Evolutionary conservation across 1,140 invertebrate species (phyloP).

Genomic region (Eueides isabella): DNA sequence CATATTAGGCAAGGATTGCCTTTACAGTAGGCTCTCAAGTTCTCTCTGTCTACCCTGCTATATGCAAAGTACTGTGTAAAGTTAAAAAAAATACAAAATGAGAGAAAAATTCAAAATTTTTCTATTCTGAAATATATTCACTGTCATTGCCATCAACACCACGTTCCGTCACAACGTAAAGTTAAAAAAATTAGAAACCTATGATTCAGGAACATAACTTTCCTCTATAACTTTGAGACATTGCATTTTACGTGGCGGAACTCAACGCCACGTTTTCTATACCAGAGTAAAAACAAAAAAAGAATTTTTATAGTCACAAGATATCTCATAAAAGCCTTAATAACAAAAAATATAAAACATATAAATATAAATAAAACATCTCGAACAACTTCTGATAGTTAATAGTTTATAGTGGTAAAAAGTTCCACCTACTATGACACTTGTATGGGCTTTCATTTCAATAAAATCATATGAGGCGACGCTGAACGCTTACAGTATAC

Average conservation of each 20-base stretch:
- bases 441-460: conserved; percentile 26
- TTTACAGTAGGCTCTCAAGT: too few relatives aligned
- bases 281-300: neutral
- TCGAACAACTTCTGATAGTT: neutral
- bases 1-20: too few relatives aligned
- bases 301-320: neutral
- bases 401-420: conserved; percentile 19
- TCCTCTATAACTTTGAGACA: too few relatives aligned
- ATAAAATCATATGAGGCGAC: conserved; percentile 32
- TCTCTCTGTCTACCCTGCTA: too few relatives aligned
- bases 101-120: too few relatives aligned
- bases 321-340: neutral
- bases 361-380: neutral
- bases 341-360: neutral
- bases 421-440: conserved; percentile 28
- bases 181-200: too few relatives aligned
- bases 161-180: too few relatives aligned
- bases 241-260: neutral
- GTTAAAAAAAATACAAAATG: too few relatives aligned
- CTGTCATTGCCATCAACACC: too few relatives aligned
- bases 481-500: neutral
- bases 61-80: too few relatives aligned
- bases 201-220: too few relatives aligned
- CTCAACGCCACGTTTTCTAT: neutral
- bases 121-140: too few relatives aligned